Conservation (phyloP, 1,140 invertebrate genomes). For the Halyomorpha halys region DNA sequence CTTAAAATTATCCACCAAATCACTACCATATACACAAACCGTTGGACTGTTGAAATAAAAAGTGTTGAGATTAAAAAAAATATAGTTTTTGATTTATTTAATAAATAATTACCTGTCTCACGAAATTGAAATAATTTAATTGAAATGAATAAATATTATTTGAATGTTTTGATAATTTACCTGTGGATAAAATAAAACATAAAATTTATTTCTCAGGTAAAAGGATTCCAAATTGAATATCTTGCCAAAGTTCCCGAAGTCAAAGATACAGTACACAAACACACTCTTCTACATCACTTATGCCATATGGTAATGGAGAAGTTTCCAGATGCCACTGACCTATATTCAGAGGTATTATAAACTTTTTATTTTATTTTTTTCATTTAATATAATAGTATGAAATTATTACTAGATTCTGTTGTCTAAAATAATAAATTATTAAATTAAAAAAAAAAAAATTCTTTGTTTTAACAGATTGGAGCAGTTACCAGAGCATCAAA, state of each 20-base stretch:
- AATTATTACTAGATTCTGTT: neutral
- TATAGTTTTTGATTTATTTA: no score
- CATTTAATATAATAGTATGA: neutral
- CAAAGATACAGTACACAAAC: conserved; percentile 98
- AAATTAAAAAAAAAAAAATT: neutral
- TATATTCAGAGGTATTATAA: conserved; percentile 82
- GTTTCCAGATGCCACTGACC: conserved; percentile 85
- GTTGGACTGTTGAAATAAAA: no score
- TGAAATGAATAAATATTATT: no score
- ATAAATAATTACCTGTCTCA: no score
- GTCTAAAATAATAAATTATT: neutral
- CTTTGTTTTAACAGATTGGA: conserved; percentile 52
- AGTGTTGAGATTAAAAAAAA: no score
- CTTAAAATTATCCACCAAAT: no score
- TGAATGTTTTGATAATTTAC: neutral
- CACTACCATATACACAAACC: no score
- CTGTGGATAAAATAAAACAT: neutral
- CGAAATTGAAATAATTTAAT: no score
- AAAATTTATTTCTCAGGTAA: conserved; percentile 47
- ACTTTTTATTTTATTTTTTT: neutral
- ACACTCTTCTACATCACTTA: conserved; percentile 92
- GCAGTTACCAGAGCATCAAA: conserved; percentile 86
- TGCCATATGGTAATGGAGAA: conserved; percentile 96
- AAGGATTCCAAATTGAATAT: conserved; percentile 97
- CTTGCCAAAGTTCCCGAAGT: conserved; percentile 96